Base-by-base conservation (phyloP, 2,797 vertebrate genomes). In the Glyptemys insculpta region DNA sequence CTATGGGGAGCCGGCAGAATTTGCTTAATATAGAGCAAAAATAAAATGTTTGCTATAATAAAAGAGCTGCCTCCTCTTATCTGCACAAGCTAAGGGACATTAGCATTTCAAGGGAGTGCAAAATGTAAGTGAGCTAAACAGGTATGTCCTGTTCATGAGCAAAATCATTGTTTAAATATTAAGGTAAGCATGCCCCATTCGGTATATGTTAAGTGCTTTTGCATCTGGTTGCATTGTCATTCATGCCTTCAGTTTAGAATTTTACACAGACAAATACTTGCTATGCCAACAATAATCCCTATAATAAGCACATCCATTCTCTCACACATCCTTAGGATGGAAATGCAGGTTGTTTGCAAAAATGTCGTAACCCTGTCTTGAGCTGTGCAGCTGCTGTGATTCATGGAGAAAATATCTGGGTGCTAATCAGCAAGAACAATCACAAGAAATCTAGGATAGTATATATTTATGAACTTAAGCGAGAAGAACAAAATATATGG, bases 271-370 rank as follows among this genome's bases (percentile, higher is more conserved):
- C 72, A 62, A 91, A 27, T 41, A 79, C 49, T 53, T 18, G n/a
- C 65, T 0, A 0, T 37, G 54, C 16, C 29, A 1, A 3, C 49
- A 76, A 31, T 37, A 89, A 56, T 34, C 57, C 53, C 0, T 0
- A 47, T 41, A 79, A 62, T 14, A 0, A 2, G 57, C 1, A 1
- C 10, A 44, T 89, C 59, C 1, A 4, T 29, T 53, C 50, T 90
- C 81, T 53, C 81, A 15, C 23, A 12, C 25, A 54, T 53, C 6
- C 52, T 21, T n/a, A 50, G 0, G 0, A 79, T 79, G 79, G 47
- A n/a, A 49, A 62, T n/a, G 31, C 57, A 23, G 31, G 52, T 41
- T 82, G 50, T 56, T 2, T 15, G 34, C 52, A 91, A 81, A 62
- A 41, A 65, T 4, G 19, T 7, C 5, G 12, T 47, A 56, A 81